A percentile compares a stretch with the other conserved stretches of the same genome.
These are phyloP conservation scores for Dermatemys mawii DNA, from an alignment of 2,113 vertebrate genomes.

Conservation along the genomic window DNA sequence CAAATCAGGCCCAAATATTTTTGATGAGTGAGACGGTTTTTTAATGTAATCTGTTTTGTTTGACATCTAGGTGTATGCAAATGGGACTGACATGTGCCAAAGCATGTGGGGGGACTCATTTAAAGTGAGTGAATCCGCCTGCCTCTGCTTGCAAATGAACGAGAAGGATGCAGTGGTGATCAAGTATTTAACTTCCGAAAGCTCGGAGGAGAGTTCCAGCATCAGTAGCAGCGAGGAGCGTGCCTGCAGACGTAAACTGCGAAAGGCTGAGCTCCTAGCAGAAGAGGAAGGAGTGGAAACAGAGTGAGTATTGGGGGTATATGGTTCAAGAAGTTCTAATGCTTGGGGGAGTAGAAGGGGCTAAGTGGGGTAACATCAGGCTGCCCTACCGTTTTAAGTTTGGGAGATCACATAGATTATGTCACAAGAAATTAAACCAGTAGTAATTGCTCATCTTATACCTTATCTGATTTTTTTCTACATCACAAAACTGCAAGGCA, in stretches of 20 bases:
- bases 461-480: conserved; percentile 48
- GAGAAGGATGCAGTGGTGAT: conserved; percentile 58
- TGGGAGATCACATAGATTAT: conserved; percentile 40
- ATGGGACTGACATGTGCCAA: conserved; percentile 75
- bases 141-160: conserved; percentile 78
- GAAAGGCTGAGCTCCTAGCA: conserved; percentile 8
- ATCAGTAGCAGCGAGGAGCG: conserved; percentile 46
- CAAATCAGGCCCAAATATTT: neutral
- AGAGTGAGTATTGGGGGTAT: conserved; percentile 31
- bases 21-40: neutral
- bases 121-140: conserved; percentile 64
- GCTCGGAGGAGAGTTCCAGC: conserved; percentile 65
- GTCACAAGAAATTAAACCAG: neutral
- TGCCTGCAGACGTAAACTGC: conserved; percentile 53
- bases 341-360: fast-evolving
- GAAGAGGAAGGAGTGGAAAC: neutral
- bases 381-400: conserved; percentile 12
- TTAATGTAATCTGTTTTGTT: conserved; percentile 18
- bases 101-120: conserved; percentile 77
- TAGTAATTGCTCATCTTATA: conserved; percentile 24
- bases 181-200: conserved; percentile 35
- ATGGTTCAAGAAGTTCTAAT: neutral
- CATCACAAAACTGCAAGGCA: conserved; percentile 42
- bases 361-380: neutral
- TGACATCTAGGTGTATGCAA: conserved; percentile 67